A percentile compares a stretch with the other conserved stretches of the same genome.
Conservation (phyloP, 2,113 vertebrate species). For the Caretta caretta region DNA sequence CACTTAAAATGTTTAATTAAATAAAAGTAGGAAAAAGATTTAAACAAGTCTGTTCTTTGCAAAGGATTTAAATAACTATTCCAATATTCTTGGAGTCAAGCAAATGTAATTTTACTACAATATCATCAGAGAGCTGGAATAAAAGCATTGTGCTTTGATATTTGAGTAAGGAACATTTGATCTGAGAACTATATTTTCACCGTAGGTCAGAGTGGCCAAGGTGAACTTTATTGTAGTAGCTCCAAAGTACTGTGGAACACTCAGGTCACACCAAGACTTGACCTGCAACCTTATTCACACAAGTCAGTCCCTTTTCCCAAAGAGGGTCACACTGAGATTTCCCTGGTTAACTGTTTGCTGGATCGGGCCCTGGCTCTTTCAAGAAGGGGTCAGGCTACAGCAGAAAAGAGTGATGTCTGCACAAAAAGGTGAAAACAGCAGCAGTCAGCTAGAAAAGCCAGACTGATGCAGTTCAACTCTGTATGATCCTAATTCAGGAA, state of each 20-base stretch:
- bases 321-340: neutral
- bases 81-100: fast-evolving
- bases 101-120: neutral
- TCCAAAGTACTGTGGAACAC: neutral
- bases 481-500: neutral
- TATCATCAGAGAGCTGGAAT: neutral
- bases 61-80: neutral
- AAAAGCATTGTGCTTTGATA: neutral
- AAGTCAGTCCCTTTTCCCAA: neutral
- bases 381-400: no score
- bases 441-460: neutral
- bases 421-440: neutral
- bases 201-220: neutral
- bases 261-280: neutral
- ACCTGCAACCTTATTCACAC: neutral
- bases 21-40: neutral
- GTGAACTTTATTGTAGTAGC: neutral
- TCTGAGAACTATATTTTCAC: neutral
- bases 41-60: no score
- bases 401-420: neutral
- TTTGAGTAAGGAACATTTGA: neutral
- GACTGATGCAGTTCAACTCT: neutral
- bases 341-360: neutral
- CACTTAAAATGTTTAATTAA: neutral
- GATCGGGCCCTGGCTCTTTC: no score